Percentiles rank a stretch among this genome's conserved stretches.
These are phyloP conservation scores for Plemyria rubiginata DNA, from an alignment of 2,888 invertebrate genomes.

Conservation along the genomic window DNA sequence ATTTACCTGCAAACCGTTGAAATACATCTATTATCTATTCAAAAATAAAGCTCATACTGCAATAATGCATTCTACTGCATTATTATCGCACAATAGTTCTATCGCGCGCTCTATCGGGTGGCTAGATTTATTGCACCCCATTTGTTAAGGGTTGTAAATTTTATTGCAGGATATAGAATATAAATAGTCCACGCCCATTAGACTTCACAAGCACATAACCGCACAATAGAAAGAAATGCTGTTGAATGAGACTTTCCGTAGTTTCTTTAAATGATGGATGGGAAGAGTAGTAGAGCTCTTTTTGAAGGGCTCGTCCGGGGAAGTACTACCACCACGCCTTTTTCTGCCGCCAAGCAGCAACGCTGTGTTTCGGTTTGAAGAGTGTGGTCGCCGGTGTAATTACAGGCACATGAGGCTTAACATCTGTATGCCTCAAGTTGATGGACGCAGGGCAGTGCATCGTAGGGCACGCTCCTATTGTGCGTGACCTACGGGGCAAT, in stretches of 20 bases:
- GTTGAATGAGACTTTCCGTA: background rate
- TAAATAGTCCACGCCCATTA: conserved; percentile 5
- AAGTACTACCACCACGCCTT: too few species aligned
- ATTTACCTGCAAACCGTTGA: background rate
- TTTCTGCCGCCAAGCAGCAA: too few species aligned
- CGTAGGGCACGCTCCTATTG: too few species aligned
- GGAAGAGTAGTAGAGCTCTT: too few species aligned
- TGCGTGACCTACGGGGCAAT: too few species aligned
- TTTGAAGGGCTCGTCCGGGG: too few species aligned
- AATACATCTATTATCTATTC: conserved; percentile 1
- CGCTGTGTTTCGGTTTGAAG: too few species aligned
- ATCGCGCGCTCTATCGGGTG: conserved; percentile 38
- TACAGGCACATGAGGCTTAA: too few species aligned
- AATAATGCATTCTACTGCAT: conserved; percentile 36
- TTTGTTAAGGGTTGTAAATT: conserved; percentile 41
- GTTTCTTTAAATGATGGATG: background rate
- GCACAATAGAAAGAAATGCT: conserved; percentile 1
- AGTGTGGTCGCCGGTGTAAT: too few species aligned
- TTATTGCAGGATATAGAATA: conserved; percentile 30
- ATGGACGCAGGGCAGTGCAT: too few species aligned
- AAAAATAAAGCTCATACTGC: conserved; percentile 23
- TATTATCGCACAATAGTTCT: conserved; percentile 36
- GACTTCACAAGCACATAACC: background rate
- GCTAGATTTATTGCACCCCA: conserved; percentile 49
- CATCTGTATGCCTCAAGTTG: too few species aligned